phyloP scores from a whole-genome alignment of 2,113 vertebrate genomes.

The Caretta caretta region DNA sequence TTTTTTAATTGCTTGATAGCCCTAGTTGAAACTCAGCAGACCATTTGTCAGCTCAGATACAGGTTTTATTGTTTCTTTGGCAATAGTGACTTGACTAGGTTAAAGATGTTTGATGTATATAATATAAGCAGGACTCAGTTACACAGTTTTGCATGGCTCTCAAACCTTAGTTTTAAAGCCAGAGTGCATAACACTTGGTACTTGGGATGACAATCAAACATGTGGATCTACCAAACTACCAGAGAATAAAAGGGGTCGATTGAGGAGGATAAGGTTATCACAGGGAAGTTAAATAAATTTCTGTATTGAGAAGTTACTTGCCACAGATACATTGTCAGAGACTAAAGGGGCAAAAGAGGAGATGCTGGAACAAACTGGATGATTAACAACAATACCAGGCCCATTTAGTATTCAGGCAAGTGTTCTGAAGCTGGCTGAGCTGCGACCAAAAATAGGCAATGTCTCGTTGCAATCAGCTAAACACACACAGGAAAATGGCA shows the following conservation, averaged over 20 bases:
- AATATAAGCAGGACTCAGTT: not conserved
- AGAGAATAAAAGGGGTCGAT: not conserved
- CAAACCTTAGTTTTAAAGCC: conserved; percentile 4
- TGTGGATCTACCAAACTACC: not conserved
- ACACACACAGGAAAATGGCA: too few relatives aligned
- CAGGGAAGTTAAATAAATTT: not conserved
- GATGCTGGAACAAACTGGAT: not conserved
- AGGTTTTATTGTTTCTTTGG: not conserved
- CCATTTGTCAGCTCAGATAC: not conserved
- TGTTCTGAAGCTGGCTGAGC: not conserved
- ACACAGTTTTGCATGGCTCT: not conserved
- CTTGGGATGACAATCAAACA: not conserved
- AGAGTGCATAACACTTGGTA: not conserved
- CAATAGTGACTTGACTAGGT: not conserved
- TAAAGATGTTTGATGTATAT: not conserved
- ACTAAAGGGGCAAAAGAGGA: not conserved
- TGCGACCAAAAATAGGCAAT: not conserved
- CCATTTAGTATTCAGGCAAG: not conserved
- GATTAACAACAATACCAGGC: not conserved
- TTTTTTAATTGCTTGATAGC: too few relatives aligned
- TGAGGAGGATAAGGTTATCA: not conserved
- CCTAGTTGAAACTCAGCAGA: not conserved
- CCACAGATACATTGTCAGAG: not conserved
- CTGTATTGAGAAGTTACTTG: not conserved
- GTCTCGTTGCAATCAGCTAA: too few relatives aligned